Base-by-base conservation (phyloP, 2,797 vertebrate genomes). In the Melanotaenia nigrans region DNA sequence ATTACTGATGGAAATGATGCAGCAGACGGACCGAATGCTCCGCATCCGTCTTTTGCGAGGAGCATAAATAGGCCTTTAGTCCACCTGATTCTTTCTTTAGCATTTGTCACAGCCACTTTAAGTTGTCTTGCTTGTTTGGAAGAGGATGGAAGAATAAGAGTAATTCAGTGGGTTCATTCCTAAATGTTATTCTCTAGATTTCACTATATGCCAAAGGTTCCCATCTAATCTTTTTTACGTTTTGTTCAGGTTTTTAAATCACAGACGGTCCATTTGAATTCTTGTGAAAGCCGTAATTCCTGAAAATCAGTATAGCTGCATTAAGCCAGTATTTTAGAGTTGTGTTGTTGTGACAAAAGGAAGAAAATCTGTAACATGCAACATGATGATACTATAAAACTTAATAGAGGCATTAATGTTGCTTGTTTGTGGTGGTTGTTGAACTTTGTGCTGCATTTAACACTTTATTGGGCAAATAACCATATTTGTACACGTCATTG, bases 361-460 rank as follows among this genome's bases (percentile, higher is more conserved):
- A 60, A 24, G 18, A 56, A 49, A 0, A n/a, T 24, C 20, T 8
- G 11, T 2, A 4, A 6, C 45, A 1, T 56, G 56, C 32, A 51
- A 59, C 22, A 20, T 25, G 3, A 30, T 58, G 40, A 2, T 22
- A 2, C 3, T 18, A 38, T 20, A 49, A 36, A 49, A 58, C 38
- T 18, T 57, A 61, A 63, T 20, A n/a, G 22, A 73, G 13, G 45
- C n/a, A 47, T 66, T 49, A 14, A 47, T 58, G 18, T 56, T 32
- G 33, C 13, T 59, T 72, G 3, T 20, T 36, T 36, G 38, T 53
- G 42, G 28, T 40, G 5, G 16, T 51, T 68, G 30, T 22, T 47
- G n/a, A 73, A 30, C 9, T 47, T 20, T 57, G 49, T 61, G 30
- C 12, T 55, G 51, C 36, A 22, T 5, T 30, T 56, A 22, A 32